Evolutionary conservation across 1,140 invertebrate genomes (phyloP), one percentile per base, ranked within the genome.

Genomic region (Eulimnadia texana): DNA sequence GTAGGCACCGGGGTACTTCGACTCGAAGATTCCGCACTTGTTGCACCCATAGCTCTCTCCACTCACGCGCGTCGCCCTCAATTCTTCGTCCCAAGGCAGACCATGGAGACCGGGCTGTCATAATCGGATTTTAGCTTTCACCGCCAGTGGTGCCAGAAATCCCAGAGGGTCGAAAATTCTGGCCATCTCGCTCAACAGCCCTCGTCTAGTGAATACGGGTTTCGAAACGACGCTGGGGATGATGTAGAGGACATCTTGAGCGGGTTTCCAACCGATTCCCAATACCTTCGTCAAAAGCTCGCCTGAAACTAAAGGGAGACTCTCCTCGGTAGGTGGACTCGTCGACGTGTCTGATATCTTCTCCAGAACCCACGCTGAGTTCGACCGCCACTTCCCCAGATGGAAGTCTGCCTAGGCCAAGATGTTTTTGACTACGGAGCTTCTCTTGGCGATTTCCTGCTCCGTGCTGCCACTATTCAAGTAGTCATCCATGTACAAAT

Each of bases 401-500:
- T 23, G 58, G 22, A 60, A 60, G 33, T 60, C 58, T 53, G 28
- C 58, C 42, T 60, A 0, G 23, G 27, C 54, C 29, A 56, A 27
- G 24, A 28, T 56, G 2, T 33, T 3, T 1, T 28, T 27, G 2
- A 56, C 3, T 6, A 9, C 54, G 6, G 10, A 28, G 3, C 25
- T 29, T 6, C 2, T 25, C 29, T 28, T 9, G 33, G 29, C 24
- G 24, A 29, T 27, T 56, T 56, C 55, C 2, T 62, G 58, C 52
- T 49, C 51, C 1, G 24, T 51, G 42, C 20, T 24, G 1, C n/a
- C 19, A 22, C 59, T 61, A 55, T 65, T 59, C 22, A 65, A 25
- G 11, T 54, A 64, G 57, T 59, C 57, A 49, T 59, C 57, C 20
- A 59, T 47, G 29, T 59, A 59, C 27, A 59, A 29, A 11, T 60